Base-by-base conservation (phyloP, 2,888 invertebrate species). In the Coenonympha glycerion region DNA sequence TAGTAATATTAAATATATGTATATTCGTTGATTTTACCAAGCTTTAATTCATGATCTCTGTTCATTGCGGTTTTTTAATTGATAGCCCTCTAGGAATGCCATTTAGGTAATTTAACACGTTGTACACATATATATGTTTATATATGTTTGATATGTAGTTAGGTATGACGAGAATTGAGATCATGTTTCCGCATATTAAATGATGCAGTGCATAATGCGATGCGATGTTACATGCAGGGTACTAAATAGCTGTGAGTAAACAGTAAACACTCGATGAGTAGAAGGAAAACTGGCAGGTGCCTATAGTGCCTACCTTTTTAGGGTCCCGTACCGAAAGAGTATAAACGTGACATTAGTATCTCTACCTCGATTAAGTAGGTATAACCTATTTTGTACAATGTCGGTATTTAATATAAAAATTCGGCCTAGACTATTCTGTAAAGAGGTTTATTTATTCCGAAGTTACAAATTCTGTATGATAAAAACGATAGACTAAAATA, bases 141-240 rank as follows among this genome's bases (percentile, higher is more conserved):
- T n/a, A n/a, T n/a, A n/a, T n/a, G n/a, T 36, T 53, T 42, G 26
- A 47, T 42, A 26, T n/a, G 19, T 44, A 24, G 36, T 46, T 26
- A 24, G 22, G 11, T 45, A 31, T 40, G 39, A n/a, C n/a, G n/a
- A n/a, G n/a, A n/a, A n/a, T 46, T 33, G 8, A 18, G 47, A 50
- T 50, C 39, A 9, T 18, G 47, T 53, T 55, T 50, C 52, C 44
- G 48, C 33, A 47, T 55, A 39, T 31, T 47, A 40, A 44, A 31
- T 22, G 42, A 39, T 34, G 33, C 24, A 37, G 39, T 46, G 19
- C 39, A 49, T 36, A 42, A 47, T 53, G 36, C 11, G 44, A 50
- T 39, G 31, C 39, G 39, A 49, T 53, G 44, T 30, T 48, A 42
- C 42, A n/a, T 6, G 15, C 34, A 24, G 36, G 49, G 45, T 52